A percentile compares a stretch with the other conserved stretches of the same genome.
phyloP scores from a whole-genome alignment of 2,113 vertebrate genomes.

The Myiagra hebetior region DNA sequence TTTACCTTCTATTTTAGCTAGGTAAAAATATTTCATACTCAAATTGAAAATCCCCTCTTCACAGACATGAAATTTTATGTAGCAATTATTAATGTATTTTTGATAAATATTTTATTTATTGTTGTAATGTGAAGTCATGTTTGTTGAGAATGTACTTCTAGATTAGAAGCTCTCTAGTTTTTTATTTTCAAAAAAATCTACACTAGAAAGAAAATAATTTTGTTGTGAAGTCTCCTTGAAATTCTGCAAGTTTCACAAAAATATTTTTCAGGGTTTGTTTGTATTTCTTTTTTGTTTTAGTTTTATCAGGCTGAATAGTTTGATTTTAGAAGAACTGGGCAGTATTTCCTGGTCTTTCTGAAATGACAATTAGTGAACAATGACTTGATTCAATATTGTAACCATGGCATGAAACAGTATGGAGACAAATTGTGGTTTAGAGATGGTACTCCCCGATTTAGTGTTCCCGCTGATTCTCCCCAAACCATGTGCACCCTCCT shows the following conservation, averaged over 20 bases:
- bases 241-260: neutral
- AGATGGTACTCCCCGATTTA: neutral
- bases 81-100: neutral
- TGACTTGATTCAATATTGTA: neutral
- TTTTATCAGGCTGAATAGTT: neutral
- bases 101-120: neutral
- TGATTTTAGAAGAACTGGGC: neutral
- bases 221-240: neutral
- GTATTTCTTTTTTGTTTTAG: neutral
- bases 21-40: neutral
- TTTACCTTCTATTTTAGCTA: neutral
- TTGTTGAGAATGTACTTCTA: neutral
- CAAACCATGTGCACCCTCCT: neutral
- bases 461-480: neutral
- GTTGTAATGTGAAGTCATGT: neutral
- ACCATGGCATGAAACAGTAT: neutral
- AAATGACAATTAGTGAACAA: neutral
- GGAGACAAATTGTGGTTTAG: neutral
- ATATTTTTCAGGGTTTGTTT: neutral
- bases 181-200: neutral
- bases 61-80: neutral
- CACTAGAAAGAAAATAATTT: neutral
- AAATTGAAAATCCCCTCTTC: neutral
- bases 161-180: neutral
- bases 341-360: neutral